A percentile compares a stretch with the other conserved stretches of the same genome.
These are phyloP conservation scores for Cydia strobilella DNA, from an alignment of 1,140 invertebrate genomes.

Conservation along the genomic window DNA sequence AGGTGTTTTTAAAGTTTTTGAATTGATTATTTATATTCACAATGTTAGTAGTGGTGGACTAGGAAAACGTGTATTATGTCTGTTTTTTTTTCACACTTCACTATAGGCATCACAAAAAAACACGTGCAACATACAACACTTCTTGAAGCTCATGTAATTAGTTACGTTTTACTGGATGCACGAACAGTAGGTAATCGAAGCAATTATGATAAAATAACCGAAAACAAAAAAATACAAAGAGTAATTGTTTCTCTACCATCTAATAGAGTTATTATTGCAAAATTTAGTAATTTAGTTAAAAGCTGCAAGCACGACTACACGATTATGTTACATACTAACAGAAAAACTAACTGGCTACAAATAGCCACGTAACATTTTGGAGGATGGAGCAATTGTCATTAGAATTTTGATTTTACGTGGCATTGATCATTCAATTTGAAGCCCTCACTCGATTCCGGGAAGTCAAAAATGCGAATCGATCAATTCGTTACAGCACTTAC, in stretches of 20 bases:
- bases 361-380: too few relatives aligned
- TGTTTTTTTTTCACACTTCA: not conserved
- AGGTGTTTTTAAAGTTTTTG: too few relatives aligned
- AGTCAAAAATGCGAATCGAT: not conserved
- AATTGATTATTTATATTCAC: too few relatives aligned
- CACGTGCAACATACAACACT: not conserved
- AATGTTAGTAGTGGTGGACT: too few relatives aligned
- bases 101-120: not conserved
- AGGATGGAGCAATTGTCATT: not conserved
- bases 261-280: constrained; percentile 22
- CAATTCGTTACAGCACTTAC: not conserved
- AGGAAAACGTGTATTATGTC: too few relatives aligned
- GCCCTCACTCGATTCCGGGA: constrained; percentile 9
- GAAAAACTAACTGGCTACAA: not conserved
- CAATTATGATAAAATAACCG: not conserved
- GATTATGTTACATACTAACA: not conserved
- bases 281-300: constrained; percentile 24
- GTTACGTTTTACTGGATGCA: not conserved
- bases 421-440: not conserved
- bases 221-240: constrained; percentile 5
- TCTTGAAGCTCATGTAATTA: not conserved
- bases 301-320: not conserved
- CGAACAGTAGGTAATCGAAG: constrained; percentile 14
- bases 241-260: constrained; percentile 6
- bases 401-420: not conserved